These are phyloP conservation scores for Amphiprion percula DNA, from an alignment of 2,113 vertebrate genomes.

Conservation along the genomic window DNA sequence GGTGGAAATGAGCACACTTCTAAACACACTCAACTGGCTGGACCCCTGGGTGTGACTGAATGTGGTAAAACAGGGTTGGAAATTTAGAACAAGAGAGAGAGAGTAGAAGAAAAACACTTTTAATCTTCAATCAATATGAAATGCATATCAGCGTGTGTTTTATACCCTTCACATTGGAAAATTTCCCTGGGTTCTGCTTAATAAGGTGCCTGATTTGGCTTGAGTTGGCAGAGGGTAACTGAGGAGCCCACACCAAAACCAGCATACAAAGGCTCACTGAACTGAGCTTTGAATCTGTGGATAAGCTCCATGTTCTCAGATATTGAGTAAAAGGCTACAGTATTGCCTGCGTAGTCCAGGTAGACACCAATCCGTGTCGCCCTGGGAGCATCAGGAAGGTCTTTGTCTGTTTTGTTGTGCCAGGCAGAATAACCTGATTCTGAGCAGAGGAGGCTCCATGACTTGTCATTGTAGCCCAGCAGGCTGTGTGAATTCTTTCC, in stretches of 20 bases:
- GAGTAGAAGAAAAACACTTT: too few relatives aligned
- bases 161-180: neutral
- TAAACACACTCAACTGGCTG: too few relatives aligned
- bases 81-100: too few relatives aligned
- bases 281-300: constrained; percentile 87
- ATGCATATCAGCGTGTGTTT: neutral
- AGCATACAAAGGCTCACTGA: constrained; percentile 87
- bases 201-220: constrained; percentile 53
- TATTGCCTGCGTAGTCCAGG: constrained; percentile 85
- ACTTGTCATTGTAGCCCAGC: constrained; percentile 89
- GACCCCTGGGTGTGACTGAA: too few relatives aligned
- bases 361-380: constrained; percentile 87
- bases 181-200: constrained; percentile 3
- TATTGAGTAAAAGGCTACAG: constrained; percentile 89
- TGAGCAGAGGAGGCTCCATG: constrained; percentile 93
- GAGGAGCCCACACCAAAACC: constrained; percentile 93
- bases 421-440: constrained; percentile 90
- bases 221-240: constrained; percentile 80
- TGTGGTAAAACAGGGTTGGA: too few relatives aligned
- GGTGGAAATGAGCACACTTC: too few relatives aligned
- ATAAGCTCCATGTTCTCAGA: constrained; percentile 85
- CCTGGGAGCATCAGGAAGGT: constrained; percentile 73
- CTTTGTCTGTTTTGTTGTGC: constrained; percentile 86
- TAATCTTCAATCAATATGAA: too few relatives aligned
- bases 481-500: constrained; percentile 88